phyloP scores from a whole-genome alignment of 2,888 invertebrate genomes.

The Therioaphis trifolii region DNA sequence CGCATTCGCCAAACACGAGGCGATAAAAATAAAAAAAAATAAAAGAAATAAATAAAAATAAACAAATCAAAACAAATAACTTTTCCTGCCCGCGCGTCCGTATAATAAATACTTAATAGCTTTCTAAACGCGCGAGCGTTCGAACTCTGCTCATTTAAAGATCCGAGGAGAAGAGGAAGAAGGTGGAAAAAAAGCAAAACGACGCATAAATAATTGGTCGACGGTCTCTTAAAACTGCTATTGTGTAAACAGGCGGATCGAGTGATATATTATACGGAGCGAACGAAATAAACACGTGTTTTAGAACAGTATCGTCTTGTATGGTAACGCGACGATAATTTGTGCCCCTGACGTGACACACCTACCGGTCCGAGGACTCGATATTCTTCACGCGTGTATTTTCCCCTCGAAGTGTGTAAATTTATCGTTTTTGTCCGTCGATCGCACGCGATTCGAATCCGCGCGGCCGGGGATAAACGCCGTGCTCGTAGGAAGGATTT shows the following conservation, averaged over 20 bases:
- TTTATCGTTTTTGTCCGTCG: neutral
- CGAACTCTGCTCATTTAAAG: no score
- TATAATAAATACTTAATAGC: no score
- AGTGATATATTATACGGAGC: neutral
- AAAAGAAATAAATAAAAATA: no score
- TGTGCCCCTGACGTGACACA: slow-evolving; percentile 39
- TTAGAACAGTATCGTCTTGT: slow-evolving; percentile 5
- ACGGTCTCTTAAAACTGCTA: neutral
- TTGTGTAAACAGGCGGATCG: slow-evolving; percentile 26
- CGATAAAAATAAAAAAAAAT: no score
- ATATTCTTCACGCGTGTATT: neutral
- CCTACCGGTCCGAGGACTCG: slow-evolving; percentile 26
- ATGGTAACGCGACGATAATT: slow-evolving; percentile 33
- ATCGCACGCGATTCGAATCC: neutral
- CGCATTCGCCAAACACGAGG: no score
- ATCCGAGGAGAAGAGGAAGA: no score
- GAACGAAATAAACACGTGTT: slow-evolving; percentile 29
- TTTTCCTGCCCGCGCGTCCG: no score
- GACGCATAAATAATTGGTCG: slow-evolving; percentile 1
- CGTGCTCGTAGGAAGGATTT: no score
- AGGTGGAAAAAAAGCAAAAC: no score
- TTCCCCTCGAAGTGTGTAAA: neutral
- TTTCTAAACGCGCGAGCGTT: no score
- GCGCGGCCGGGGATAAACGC: no score
- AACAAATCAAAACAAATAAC: no score